phyloP scores from a whole-genome alignment of 2,888 invertebrate species.

The Nephrotoma guestfalica region DNA sequence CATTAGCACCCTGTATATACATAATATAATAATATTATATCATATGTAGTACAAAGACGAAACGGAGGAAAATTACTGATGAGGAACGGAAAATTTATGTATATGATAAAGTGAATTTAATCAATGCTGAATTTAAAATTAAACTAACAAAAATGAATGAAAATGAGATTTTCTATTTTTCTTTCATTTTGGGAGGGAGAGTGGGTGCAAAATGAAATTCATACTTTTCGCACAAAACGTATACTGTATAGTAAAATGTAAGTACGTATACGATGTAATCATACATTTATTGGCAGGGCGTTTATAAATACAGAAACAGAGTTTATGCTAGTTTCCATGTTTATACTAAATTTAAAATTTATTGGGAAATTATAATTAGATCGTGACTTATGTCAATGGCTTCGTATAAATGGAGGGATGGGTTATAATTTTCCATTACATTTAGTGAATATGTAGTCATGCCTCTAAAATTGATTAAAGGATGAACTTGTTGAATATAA shows the following conservation, averaged over 20 bases:
- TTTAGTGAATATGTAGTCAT: neutral
- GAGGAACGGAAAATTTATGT: neutral
- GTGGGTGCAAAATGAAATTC: neutral
- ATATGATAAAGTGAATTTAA: neutral
- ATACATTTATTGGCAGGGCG: too few relatives aligned
- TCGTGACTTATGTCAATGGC: neutral
- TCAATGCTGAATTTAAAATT: neutral
- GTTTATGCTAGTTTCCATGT: neutral
- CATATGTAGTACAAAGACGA: neutral
- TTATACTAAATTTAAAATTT: neutral
- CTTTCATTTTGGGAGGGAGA: neutral
- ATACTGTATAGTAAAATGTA: neutral
- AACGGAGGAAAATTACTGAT: neutral
- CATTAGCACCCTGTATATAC: too few relatives aligned
- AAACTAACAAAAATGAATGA: neutral
- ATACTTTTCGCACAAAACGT: neutral
- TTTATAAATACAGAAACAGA: too few relatives aligned
- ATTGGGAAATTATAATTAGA: neutral
- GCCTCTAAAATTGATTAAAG: neutral
- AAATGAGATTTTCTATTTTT: neutral
- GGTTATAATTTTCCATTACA: neutral
- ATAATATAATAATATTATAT: too few relatives aligned
- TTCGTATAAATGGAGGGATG: neutral
- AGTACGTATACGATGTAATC: neutral
- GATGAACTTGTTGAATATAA: too few relatives aligned